These are phyloP conservation scores for Pedicia rivosa DNA, from an alignment of 2,888 invertebrate genomes.

Conservation along the genomic window DNA sequence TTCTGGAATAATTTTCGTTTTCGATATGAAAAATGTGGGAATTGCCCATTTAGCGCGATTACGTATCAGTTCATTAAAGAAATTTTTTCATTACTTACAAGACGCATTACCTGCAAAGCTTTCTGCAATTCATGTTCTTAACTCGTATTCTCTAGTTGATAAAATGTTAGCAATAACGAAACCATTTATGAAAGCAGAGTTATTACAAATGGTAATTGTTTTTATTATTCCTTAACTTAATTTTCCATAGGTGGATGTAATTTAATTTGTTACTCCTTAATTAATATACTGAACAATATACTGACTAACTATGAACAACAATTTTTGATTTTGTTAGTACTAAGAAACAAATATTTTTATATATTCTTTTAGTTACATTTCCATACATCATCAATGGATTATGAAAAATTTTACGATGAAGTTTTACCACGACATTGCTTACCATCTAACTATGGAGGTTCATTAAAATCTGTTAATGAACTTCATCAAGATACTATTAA, in stretches of 20 bases:
- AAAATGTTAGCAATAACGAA: slow-evolving; percentile 39
- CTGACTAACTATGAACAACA: too few relatives aligned
- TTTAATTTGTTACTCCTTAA: too few relatives aligned
- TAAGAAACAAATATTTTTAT: background rate
- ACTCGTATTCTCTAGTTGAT: slow-evolving; percentile 40
- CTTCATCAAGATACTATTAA: slow-evolving; percentile 10
- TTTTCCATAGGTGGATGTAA: background rate
- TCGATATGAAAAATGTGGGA: slow-evolving; percentile 49
- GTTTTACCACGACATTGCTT: slow-evolving; percentile 38
- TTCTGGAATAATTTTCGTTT: slow-evolving; percentile 46
- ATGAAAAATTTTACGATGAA: slow-evolving; percentile 38
- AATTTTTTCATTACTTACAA: slow-evolving; percentile 50
- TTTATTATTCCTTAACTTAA: background rate
- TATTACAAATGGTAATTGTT: slow-evolving; percentile 36
- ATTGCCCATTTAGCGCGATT: slow-evolving; percentile 41
- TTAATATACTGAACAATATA: too few relatives aligned
- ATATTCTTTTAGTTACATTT: slow-evolving; percentile 36
- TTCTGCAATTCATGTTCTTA: slow-evolving; percentile 48
- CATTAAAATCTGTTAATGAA: slow-evolving; percentile 20
- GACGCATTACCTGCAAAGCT: slow-evolving; percentile 50
- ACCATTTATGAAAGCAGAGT: slow-evolving; percentile 43
- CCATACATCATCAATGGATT: slow-evolving; percentile 37
- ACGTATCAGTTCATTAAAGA: slow-evolving; percentile 39
- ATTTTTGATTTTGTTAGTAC: too few relatives aligned
- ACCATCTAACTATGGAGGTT: slow-evolving; percentile 45